phyloP scores from a whole-genome alignment of 1,140 invertebrate species.

The Scaptomyza graminum region DNA sequence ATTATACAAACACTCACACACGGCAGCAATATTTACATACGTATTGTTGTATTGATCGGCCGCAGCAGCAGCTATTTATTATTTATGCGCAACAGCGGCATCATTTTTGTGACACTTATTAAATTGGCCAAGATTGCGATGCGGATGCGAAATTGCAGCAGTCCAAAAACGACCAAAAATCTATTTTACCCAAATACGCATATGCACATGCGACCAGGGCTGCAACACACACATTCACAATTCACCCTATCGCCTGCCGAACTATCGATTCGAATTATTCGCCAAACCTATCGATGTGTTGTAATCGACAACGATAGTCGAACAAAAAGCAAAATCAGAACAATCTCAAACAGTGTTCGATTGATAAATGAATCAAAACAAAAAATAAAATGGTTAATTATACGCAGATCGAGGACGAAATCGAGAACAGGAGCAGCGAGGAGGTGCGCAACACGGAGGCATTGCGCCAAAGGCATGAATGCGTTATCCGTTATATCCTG shows the following conservation, averaged over 20 bases:
- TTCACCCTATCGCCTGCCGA: neutral
- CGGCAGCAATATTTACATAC: constrained; percentile 23
- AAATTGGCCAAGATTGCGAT: constrained; percentile 30
- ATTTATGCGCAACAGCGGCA: constrained; percentile 28
- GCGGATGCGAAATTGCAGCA: constrained; percentile 32
- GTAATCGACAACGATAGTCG: constrained; percentile 1
- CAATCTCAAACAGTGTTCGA: neutral
- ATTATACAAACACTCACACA: constrained; percentile 49
- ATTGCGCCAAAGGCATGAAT: neutral
- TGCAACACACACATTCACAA: constrained; percentile 12
- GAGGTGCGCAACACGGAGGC: neutral
- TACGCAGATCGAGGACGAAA: neutral
- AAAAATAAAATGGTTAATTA: constrained; percentile 40
- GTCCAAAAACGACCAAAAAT: constrained; percentile 28
- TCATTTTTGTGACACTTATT: constrained; percentile 34
- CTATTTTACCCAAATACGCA: constrained; percentile 54
- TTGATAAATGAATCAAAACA: constrained; percentile 2
- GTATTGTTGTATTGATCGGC: constrained; percentile 11
- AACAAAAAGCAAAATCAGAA: too few species aligned
- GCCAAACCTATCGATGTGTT: constrained; percentile 15
- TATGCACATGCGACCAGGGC: constrained; percentile 50
- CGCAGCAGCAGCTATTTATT: constrained; percentile 33
- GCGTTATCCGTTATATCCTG: constrained; percentile 7
- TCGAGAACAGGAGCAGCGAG: neutral
- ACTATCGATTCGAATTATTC: neutral